Base-by-base conservation (phyloP, 2,888 invertebrate genomes). In the Hemistola chrysoprasaria region DNA sequence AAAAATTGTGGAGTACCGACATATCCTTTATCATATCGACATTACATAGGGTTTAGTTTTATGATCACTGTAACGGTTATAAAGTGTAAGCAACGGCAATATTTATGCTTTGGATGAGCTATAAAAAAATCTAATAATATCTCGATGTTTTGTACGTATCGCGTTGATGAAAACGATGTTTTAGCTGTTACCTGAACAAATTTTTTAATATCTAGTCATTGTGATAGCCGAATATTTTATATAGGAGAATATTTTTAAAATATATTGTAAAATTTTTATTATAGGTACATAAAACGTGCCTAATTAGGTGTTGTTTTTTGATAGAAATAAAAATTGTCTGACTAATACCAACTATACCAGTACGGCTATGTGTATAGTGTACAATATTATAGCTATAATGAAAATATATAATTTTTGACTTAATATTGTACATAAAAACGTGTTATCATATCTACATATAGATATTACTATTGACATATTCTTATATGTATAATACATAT, bases 21-120 rank as follows among this genome's bases (percentile, higher is more conserved):
- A 79, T 79, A 78, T 80, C 79, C 63, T 64, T 59, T 58, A 62
- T 64, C 78, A 80, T 80, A 81, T 79, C 79, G 60, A 55, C 60
- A 56, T 59, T 62, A 62, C 65, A 58, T 63, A 61, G 62, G 62
- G 59, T 71, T 72, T 67, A 62, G 57, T 66, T 73, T 75, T 73
- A 71, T 60, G 67, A 53, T 44, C 62, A 60, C 50, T 57, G 50
- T 58, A 55, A 56, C 51, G 58, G 45, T 58, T 48, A 61, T 68
- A 59, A 62, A 64, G 53, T 62, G 59, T 55, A 56, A 56, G 52
- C 52, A 47, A 52, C 42, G 53, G 54, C 42, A 41, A 59, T 62
- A 65, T 68, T 56, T 59, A 63, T 62, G 59, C 54, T 62, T 50
- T 57, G 48, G 46, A 60, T 61, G 54, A 61, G 54, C 58, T 55